phyloP scores from a whole-genome alignment of 2,113 vertebrate species.

The Saguinus imperator region DNA sequence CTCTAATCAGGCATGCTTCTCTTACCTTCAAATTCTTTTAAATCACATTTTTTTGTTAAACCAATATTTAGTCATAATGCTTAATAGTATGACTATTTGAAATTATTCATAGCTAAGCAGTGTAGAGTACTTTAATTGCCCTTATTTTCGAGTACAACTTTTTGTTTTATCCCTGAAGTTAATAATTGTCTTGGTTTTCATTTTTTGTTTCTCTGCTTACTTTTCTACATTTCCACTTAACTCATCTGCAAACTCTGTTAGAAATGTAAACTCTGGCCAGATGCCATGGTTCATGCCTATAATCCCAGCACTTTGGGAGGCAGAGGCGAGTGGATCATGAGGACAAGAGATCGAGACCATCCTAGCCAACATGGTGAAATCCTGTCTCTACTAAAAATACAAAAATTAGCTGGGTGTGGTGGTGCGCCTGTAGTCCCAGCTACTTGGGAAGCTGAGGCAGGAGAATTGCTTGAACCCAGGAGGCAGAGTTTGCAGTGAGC shows the following conservation, averaged over 20 bases:
- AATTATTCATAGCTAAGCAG: neutral
- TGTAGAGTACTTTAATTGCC: neutral
- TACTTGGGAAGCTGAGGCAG: too few relatives aligned
- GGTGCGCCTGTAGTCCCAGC: too few relatives aligned
- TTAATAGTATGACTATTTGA: neutral
- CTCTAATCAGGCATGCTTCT: neutral
- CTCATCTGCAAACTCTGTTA: neutral
- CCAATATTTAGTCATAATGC: neutral
- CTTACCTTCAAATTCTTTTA: neutral
- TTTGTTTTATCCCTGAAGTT: neutral
- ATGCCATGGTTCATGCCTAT: too few relatives aligned
- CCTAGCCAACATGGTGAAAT: too few relatives aligned
- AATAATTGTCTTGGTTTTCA: neutral
- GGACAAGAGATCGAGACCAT: too few relatives aligned
- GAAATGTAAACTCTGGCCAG: neutral
- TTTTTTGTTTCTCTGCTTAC: neutral
- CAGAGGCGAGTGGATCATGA: too few relatives aligned
- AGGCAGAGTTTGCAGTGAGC: too few relatives aligned
- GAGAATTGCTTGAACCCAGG: too few relatives aligned
- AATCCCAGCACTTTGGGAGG: too few relatives aligned
- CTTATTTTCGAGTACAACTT: neutral
- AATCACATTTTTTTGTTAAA: neutral
- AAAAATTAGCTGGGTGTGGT: too few relatives aligned
- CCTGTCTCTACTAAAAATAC: too few relatives aligned
- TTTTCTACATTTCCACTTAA: neutral